Conservation (phyloP, 2,113 vertebrate species). For the Clarias magur region DNA sequence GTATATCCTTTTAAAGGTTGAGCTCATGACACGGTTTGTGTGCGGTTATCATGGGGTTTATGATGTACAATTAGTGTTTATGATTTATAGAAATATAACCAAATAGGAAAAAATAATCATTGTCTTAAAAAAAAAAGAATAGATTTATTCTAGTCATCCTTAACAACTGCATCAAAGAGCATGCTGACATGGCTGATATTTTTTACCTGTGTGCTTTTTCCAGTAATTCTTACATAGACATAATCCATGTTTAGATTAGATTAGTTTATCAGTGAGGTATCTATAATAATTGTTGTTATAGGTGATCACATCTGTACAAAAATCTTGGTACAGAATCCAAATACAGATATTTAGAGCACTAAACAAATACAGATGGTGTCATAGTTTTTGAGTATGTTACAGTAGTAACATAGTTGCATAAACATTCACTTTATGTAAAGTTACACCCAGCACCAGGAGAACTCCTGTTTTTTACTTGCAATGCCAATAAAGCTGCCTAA, state of each 20-base stretch:
- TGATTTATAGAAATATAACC: background rate
- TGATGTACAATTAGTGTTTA: background rate
- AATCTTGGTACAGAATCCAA: background rate
- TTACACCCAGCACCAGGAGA: background rate
- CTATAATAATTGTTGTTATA: background rate
- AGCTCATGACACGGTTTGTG: background rate
- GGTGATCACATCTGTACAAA: background rate
- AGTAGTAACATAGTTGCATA: background rate
- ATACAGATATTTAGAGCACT: background rate
- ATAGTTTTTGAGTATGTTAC: background rate
- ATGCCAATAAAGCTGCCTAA: background rate
- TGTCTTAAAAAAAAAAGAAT: too few relatives aligned
- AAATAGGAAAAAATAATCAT: background rate
- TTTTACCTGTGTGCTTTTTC: background rate
- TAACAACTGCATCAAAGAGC: background rate
- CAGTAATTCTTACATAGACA: background rate
- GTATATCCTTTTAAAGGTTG: constrained; percentile 86
- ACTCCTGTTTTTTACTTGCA: background rate
- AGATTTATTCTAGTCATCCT: background rate
- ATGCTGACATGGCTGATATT: background rate
- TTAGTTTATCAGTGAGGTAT: background rate
- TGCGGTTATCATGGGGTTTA: background rate
- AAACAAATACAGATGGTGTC: background rate
- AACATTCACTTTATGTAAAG: background rate
- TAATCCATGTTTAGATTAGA: background rate